Percentiles rank a stretch among this genome's conserved stretches.
These are phyloP conservation scores for Acleris emargana DNA, from an alignment of 2,888 invertebrate genomes.

Conservation along the genomic window DNA sequence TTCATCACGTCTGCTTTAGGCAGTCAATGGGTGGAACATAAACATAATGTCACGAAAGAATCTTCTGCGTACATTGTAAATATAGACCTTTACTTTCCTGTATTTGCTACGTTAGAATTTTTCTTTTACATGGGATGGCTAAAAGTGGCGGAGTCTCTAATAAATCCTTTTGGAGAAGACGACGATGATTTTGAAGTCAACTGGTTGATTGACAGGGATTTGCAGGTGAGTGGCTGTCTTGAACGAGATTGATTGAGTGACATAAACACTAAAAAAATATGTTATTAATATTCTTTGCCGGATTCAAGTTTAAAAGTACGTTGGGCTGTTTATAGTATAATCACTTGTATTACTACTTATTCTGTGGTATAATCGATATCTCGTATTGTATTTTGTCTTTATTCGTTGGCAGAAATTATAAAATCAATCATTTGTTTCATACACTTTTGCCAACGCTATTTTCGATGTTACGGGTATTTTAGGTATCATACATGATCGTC, in stretches of 20 bases:
- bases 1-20: constrained; percentile 95
- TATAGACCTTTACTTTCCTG: constrained; percentile 94
- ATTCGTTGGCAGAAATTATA: too few species aligned
- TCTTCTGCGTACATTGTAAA: constrained; percentile 75
- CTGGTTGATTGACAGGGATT: constrained; percentile 96
- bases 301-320: too few species aligned
- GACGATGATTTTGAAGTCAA: constrained; percentile 97
- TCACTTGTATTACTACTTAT: too few species aligned
- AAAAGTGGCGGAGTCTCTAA: constrained; percentile 95
- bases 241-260: not conserved
- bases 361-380: too few species aligned
- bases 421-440: too few species aligned
- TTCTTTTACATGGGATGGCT: constrained; percentile 96
- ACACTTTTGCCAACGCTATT: too few species aligned
- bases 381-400: too few species aligned
- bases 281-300: not conserved
- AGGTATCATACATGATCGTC: constrained; percentile 96
- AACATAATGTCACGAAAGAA: constrained; percentile 58
- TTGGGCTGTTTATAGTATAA: too few species aligned
- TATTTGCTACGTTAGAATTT: constrained; percentile 95
- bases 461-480: not conserved
- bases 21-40: constrained; percentile 91
- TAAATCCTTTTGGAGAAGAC: constrained; percentile 96
- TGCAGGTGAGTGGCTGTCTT: constrained; percentile 83
- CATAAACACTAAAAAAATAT: too few species aligned